Conservation (phyloP, 1,140 invertebrate species). For the Drosophila sproati region DNA sequence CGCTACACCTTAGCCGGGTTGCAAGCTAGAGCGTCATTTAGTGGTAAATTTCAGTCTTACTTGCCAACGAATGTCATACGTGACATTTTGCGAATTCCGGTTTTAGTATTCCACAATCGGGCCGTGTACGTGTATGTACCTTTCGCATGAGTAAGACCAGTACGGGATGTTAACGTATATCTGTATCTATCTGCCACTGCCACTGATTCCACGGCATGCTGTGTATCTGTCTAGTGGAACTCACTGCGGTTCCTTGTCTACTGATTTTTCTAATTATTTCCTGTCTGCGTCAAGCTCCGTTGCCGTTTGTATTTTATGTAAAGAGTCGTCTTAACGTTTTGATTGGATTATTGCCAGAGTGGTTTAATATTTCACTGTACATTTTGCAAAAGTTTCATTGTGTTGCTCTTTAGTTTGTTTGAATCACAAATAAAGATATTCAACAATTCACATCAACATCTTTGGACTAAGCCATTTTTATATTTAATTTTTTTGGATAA, state of each 20-base stretch:
- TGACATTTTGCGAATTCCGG: slow-evolving; percentile 78
- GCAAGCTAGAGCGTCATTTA: slow-evolving; percentile 55
- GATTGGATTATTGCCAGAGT: slow-evolving; percentile 11
- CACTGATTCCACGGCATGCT: not conserved
- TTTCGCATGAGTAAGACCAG: not conserved
- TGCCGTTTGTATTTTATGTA: slow-evolving; percentile 3
- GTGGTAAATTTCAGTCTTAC: slow-evolving; percentile 76
- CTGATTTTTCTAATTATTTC: slow-evolving; percentile 56
- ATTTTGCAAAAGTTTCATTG: not conserved
- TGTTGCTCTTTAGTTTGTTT: not conserved
- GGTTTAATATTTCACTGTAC: not conserved
- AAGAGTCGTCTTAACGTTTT: slow-evolving; percentile 14
- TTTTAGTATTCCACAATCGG: slow-evolving; percentile 67
- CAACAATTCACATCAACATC: too few species aligned
- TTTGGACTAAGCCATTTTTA: not conserved
- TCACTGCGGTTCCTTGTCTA: slow-evolving; percentile 2
- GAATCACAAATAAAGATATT: not conserved
- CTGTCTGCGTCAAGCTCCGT: slow-evolving; percentile 1
- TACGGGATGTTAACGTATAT: slow-evolving; percentile 10
- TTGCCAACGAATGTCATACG: slow-evolving; percentile 72
- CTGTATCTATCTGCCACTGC: slow-evolving; percentile 20
- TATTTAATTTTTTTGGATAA: not conserved
- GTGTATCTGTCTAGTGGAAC: not conserved
- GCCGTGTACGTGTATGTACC: slow-evolving; percentile 10
- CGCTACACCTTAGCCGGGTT: slow-evolving; percentile 39